Evolutionary conservation across 92 coral and sea anemone species (phyloP).

Genomic region (Meandrina meandrites): DNA sequence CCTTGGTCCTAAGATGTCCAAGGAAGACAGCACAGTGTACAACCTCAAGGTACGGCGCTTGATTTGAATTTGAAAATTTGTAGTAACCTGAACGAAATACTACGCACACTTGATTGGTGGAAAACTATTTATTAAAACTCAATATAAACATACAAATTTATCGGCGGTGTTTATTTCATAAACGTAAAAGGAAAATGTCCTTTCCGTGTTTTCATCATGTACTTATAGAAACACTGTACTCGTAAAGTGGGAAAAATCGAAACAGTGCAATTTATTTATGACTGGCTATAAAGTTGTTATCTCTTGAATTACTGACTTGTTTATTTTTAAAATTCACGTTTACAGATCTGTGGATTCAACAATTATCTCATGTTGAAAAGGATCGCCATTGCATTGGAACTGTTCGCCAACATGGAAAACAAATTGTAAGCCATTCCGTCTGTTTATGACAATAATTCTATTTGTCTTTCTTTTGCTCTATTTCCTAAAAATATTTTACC

Average conservation of each 20-base stretch:
- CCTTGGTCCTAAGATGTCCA: constrained; percentile 62
- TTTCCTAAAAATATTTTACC: background rate
- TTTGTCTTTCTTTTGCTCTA: background rate
- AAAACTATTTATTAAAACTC: too few species aligned
- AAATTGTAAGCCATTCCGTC: constrained; percentile 67
- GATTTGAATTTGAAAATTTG: background rate
- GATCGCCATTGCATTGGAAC: constrained; percentile 90
- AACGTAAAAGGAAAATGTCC: too few species aligned
- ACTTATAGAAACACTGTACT: too few species aligned
- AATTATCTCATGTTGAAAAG: constrained; percentile 89
- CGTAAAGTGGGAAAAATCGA: too few species aligned
- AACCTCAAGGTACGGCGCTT: constrained; percentile 63
- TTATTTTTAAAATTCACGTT: constrained; percentile 9
- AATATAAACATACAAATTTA: too few species aligned
- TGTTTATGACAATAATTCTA: background rate
- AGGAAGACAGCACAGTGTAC: constrained; percentile 84
- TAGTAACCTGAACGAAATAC: too few species aligned
- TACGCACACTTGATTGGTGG: too few species aligned
- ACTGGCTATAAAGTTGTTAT: too few species aligned
- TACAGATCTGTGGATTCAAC: constrained; percentile 90
- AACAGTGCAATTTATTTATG: too few species aligned
- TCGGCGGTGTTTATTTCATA: too few species aligned
- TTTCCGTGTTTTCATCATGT: too few species aligned
- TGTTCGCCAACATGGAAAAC: constrained; percentile 97
- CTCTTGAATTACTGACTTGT: too few species aligned